A percentile compares a stretch with the other conserved stretches of the same genome.
These are phyloP conservation scores for Dendrophyllia cribrosa DNA, from an alignment of 64 coral and sea anemone species.

Conservation along the genomic window DNA sequence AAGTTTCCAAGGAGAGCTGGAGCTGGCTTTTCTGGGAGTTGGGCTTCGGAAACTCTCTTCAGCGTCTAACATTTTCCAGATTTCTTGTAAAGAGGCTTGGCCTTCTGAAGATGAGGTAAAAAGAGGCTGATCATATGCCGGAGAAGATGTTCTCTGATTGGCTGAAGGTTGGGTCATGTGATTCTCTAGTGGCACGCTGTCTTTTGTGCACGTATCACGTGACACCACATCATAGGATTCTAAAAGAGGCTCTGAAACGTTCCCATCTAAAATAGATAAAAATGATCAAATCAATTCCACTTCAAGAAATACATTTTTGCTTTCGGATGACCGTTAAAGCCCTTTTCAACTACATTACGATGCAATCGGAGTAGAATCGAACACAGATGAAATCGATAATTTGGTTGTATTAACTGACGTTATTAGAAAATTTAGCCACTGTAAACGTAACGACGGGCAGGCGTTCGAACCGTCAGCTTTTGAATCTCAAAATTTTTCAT, in stretches of 20 bases:
- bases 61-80: conserved; percentile 99
- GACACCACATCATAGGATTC: not conserved
- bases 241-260: not conserved
- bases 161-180: conserved; percentile 13
- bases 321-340: not conserved
- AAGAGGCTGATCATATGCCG: conserved; percentile 57
- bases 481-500: too few species aligned
- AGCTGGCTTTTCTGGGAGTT: conserved; percentile 48
- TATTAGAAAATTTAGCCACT: too few species aligned
- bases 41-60: conserved; percentile 84
- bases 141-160: conserved; percentile 57
- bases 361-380: too few species aligned
- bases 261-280: not conserved
- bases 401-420: too few species aligned
- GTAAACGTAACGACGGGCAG: too few species aligned
- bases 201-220: not conserved
- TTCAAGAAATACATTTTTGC: not conserved
- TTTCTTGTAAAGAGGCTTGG: conserved; percentile 91
- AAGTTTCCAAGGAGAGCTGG: not conserved
- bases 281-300: not conserved
- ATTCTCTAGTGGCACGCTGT: not conserved
- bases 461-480: too few species aligned
- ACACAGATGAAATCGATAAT: too few species aligned
- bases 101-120: conserved; percentile 97
- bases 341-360: too few species aligned